Evolutionary conservation across 1,140 invertebrate genomes (phyloP), one percentile per base, ranked within the genome.

Genomic region (Bombus pyrosoma): DNA sequence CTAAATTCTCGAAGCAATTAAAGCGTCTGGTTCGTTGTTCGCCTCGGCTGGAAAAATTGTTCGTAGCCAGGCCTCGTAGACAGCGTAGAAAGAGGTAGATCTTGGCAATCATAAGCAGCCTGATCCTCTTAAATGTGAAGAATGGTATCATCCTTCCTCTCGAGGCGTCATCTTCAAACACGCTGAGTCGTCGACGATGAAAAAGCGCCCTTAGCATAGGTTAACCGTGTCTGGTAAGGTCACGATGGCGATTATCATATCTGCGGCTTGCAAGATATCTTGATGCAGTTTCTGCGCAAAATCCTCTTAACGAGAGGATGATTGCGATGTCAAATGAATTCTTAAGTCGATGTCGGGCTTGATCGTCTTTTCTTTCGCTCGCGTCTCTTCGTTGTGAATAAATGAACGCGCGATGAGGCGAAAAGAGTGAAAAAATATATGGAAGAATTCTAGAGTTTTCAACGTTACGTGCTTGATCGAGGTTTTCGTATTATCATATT

Each of bases 101-200:
- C 88, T 89, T 83, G 82, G 77, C 77, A 87, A 86, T 90, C 89
- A 86, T 88, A 88, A 90, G 86, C 83, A 88, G 83, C 41, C 81
- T 86, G 82, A 91, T 90, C 89, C 84, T 90, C 89, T 91, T 91
- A 91, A 83, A 88, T 41, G 73, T 86, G 86, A 91, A 90, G 86
- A 86, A 91, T 88, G 89, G 83, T 85, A 82, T 74, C 78, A 78
- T 89, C 43, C 43, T 89, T 79, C 59, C 75, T 77, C 79, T 76
- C 62, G 83, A 81, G 81, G 81, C 85, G 76, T 77, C 79, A 59
- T 90, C 86, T 90, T 90, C 83, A 86, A 91, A 91, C 83, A 57
- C 80, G 89, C 89, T 91, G 89, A 91, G 39, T 91, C 86, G 77
- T 57, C 81, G 68, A 37, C 73, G 86, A 86, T 84, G 87, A 86